Conservation (phyloP, 2,113 vertebrate genomes). For the Thryonomys swinderianus region DNA sequence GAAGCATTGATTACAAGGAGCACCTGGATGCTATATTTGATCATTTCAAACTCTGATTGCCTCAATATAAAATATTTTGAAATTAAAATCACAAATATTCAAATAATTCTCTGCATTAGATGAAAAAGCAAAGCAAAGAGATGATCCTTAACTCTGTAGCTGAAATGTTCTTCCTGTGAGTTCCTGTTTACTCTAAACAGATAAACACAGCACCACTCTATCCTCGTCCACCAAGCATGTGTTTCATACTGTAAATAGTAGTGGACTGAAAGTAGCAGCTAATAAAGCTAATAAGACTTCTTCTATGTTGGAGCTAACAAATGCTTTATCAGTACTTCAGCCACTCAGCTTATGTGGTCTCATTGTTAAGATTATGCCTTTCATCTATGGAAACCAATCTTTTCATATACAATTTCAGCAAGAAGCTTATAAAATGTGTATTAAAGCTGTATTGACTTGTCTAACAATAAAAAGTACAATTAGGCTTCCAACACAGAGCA, state of each 20-base stretch:
- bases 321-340: constrained; percentile 89
- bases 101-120: neutral
- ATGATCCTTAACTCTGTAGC: constrained; percentile 51
- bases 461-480: constrained; percentile 92
- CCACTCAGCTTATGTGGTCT: constrained; percentile 87
- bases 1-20: neutral
- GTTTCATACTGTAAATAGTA: constrained; percentile 77
- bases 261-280: constrained; percentile 84
- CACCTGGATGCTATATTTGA: constrained; percentile 71
- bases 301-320: constrained; percentile 86
- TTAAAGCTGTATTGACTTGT: constrained; percentile 91
- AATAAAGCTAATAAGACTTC: constrained; percentile 88
- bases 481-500: constrained; percentile 89
- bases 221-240: constrained; percentile 51
- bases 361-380: constrained; percentile 90
- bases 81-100: constrained; percentile 38
- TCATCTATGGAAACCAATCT: constrained; percentile 89
- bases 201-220: constrained; percentile 51
- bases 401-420: constrained; percentile 90
- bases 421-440: constrained; percentile 91
- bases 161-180: constrained; percentile 54
- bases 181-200: constrained; percentile 69
- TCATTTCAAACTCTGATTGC: constrained; percentile 57
- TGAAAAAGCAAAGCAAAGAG: constrained; percentile 48
- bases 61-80: constrained; percentile 56